Conservation (phyloP, 2,113 vertebrate species). For the Aramus guarauna region DNA sequence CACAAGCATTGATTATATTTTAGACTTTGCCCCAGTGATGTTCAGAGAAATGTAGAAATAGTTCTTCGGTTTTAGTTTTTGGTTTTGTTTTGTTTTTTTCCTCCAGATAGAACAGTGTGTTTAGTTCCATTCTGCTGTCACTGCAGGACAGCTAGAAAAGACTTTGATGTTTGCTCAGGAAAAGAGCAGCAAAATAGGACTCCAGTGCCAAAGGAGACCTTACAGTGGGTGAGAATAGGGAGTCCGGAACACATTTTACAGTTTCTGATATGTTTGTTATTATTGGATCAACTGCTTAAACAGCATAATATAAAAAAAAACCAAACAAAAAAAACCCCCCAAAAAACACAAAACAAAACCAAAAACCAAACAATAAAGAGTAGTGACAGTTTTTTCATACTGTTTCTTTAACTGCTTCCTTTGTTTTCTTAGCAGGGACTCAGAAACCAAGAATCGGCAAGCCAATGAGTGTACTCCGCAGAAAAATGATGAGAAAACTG, state of each 20-base stretch:
- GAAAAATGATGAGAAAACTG: slow-evolving; percentile 33
- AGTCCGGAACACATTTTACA: neutral
- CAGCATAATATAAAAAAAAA: neutral
- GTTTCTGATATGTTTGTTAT: neutral
- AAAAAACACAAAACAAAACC: no score
- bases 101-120: neutral
- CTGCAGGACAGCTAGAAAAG: neutral
- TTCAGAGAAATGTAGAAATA: neutral
- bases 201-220: neutral
- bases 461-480: neutral
- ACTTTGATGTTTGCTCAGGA: neutral
- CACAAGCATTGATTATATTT: neutral
- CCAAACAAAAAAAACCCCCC: no score
- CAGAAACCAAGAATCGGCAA: neutral
- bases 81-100: no score
- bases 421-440: slow-evolving; percentile 49
- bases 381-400: neutral
- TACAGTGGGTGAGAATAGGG: neutral
- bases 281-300: neutral
- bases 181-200: neutral
- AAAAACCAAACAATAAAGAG: neutral
- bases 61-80: neutral
- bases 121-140: neutral
- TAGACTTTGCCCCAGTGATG: neutral
- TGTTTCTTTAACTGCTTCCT: slow-evolving; percentile 17